A percentile compares a stretch with the other conserved stretches of the same genome.
These are phyloP conservation scores for Agrypnia vestita DNA, from an alignment of 1,140 invertebrate species.

Conservation along the genomic window DNA sequence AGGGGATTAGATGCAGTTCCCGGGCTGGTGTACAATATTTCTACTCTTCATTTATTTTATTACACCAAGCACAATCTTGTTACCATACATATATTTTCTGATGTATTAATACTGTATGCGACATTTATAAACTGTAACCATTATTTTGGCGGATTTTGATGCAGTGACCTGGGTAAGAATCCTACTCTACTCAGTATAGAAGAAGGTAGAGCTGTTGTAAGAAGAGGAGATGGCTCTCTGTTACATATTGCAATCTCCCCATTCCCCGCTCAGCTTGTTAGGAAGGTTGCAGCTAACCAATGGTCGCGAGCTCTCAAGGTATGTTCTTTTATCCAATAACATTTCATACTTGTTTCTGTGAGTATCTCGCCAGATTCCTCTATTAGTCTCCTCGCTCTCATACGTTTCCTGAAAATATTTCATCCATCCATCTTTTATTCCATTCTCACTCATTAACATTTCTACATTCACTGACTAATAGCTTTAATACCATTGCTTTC, in stretches of 20 bases:
- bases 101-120: background rate
- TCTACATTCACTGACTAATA: too few relatives aligned
- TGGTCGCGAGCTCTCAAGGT: constrained; percentile 71
- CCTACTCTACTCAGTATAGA: constrained; percentile 85
- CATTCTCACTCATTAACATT: too few relatives aligned
- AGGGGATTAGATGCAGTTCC: background rate
- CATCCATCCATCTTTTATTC: too few relatives aligned
- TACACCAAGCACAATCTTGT: background rate
- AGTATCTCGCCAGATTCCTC: too few relatives aligned
- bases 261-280: constrained; percentile 72
- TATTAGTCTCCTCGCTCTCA: too few relatives aligned
- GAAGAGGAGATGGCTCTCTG: constrained; percentile 74
- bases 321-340: background rate
- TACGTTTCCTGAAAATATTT: too few relatives aligned
- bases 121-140: background rate
- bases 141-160: constrained; percentile 56
- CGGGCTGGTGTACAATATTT: background rate
- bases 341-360: too few relatives aligned
- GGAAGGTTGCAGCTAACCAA: constrained; percentile 74
- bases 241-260: constrained; percentile 73
- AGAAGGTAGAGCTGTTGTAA: constrained; percentile 81
- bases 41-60: background rate
- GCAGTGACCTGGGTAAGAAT: constrained; percentile 81
- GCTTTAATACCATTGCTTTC: too few relatives aligned
- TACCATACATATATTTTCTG: too few relatives aligned